phyloP scores from a whole-genome alignment of 1,140 invertebrate species.

The Brachionus angularis region DNA sequence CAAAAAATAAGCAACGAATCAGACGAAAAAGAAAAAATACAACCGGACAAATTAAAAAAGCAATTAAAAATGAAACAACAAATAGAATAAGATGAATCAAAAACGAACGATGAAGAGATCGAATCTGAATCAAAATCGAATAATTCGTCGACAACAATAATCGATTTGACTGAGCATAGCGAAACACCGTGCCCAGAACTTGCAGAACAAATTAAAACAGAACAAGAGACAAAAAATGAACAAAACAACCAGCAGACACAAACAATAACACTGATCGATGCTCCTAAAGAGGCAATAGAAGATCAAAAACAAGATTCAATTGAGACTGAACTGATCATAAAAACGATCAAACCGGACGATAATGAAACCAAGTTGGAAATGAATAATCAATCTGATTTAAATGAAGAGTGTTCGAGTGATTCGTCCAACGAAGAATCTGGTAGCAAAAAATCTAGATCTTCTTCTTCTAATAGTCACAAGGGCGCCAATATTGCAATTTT shows the following conservation, averaged over 20 bases:
- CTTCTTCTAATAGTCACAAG: not conserved
- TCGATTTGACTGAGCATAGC: too few species aligned
- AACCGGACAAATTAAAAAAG: conserved; percentile 30
- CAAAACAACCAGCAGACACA: too few species aligned
- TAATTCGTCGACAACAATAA: too few species aligned
- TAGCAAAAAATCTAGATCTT: not conserved
- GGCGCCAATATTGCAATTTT: conserved; percentile 28
- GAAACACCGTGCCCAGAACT: too few species aligned
- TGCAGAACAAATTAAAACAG: too few species aligned
- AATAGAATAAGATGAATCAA: not conserved
- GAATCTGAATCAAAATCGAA: too few species aligned
- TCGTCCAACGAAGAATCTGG: conserved; percentile 18
- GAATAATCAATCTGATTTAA: not conserved
- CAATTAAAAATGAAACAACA: conserved; percentile 8
- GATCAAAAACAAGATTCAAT: too few species aligned
- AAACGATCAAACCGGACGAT: not conserved
- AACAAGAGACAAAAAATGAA: too few species aligned
- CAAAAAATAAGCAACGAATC: not conserved
- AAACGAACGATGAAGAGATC: not conserved
- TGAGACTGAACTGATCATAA: not conserved
- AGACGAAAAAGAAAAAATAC: conserved; percentile 10
- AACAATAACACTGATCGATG: too few species aligned
- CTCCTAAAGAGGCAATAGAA: too few species aligned
- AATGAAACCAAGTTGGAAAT: not conserved
- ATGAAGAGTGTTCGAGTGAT: conserved; percentile 3